Evolutionary conservation across 2,888 invertebrate species (phyloP), one percentile per base, ranked within the genome.

Genomic region (Drymonia ruficornis): DNA sequence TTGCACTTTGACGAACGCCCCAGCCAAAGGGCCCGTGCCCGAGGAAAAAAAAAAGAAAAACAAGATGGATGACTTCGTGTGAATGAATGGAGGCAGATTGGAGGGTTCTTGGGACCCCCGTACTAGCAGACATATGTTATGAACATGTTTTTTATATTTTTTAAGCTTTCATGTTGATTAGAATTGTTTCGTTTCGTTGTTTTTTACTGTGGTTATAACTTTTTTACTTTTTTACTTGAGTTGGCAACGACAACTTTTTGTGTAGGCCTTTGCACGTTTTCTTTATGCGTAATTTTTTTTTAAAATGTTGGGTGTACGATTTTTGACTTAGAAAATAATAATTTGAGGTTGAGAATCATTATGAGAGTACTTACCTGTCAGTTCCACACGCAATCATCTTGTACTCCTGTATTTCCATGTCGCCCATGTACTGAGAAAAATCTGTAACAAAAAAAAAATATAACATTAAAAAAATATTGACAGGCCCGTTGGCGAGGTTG

Each of bases 1-100:
- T 87, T 92, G 92, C 92, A 91, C 86, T 90, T 92, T 89, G 85
- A 85, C 83, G 86, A 83, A 84, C 81, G 80, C 74, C 66, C 70
- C 68, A 74, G 72, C 76, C 74, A 68, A 70, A 74, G 78, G 70
- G 71, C 63, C 72, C 67, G 74, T 69, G 58, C 51, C 38, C 29
- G 4, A 29, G 18, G 52, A 60, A 73, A 77, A 79, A 78, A 81
- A 85, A 83, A 84, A 80, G 73, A 78, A 80, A 84, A 85, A 84
- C 84, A 87, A 87, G 87, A 86, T 85, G 80, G 81, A 88, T 89
- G 86, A 80, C 79, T 75, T 50, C 52, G 66, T 55, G 62, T 54
- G 74, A 70, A 73, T 70, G 73, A 67, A 71, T 73, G 52, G 56
- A 65, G 50, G 51, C 56, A 64, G 66, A 70, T 68, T 67, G 64